Base-by-base conservation (phyloP, 2,797 vertebrate species). In the Macroramphosus scolopax region DNA sequence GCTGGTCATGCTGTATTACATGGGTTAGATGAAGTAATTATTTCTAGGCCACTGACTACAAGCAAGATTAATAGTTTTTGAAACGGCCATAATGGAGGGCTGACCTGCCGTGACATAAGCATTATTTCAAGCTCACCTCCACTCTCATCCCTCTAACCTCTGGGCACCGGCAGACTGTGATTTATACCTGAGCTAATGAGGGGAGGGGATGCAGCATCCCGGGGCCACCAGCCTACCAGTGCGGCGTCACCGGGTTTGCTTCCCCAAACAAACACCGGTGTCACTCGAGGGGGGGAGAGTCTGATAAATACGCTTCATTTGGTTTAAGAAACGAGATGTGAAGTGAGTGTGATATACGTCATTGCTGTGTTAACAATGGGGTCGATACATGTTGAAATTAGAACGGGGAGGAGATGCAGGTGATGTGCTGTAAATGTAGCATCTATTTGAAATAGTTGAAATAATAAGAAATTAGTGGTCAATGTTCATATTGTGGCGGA, bases 51-150 rank as follows among this genome's bases (percentile, higher is more conserved):
- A 76, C 86, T 91, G 92, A 92, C 91, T 92, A 89, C 89, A 90
- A 87, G 80, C 60, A 84, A 94, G 92, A 97, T 94, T 90, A 95
- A 97, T 95, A 90, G 92, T 92, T 94, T 93, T 92, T 89, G 89
- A 93, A 93, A 91, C 83, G 88, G 84, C 87, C 89, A 58, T 95
- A 95, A 95, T 95, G 92, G 92, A 93, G 89, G 87, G 75, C 91
- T 93, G 92, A 93, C 92, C 92, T 76, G 86, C 84, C 80, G 81
- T 90, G 91, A 88, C 93, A 91, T 90, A 88, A 89, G 87, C 91
- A 91, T 94, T 95, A 93, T 91, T 90, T 91, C 91, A 92, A 92
- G 89, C 92, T 94, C 92, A 92, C 91, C 87, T 87, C 89, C 78
- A 51, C 87, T 91, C 91, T 91, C 92, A 88, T 93, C 92, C 91